A percentile compares a stretch with the other conserved stretches of the same genome.
Evolutionary conservation across 2,797 vertebrate species (phyloP).

Genomic region (Falco rusticolus): DNA sequence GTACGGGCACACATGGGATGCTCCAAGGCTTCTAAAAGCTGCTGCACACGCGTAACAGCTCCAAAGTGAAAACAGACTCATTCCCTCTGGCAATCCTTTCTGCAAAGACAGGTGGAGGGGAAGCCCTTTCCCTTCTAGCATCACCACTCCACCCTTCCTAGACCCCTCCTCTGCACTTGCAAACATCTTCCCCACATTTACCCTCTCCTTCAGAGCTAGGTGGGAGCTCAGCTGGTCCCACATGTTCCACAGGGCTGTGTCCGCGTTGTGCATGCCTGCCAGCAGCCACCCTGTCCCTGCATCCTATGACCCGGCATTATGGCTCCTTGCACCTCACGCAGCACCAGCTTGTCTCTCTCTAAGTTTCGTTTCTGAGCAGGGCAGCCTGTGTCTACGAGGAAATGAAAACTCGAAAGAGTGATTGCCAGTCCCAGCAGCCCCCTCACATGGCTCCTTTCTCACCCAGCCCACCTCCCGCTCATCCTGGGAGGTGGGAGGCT

Average conservation of each 20-base stretch:
- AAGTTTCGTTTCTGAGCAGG: slow-evolving; percentile 61
- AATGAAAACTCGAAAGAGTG: slow-evolving; percentile 58
- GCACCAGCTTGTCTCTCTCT: background rate
- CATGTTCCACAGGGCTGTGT: rapidly evolving
- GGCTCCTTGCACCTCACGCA: background rate
- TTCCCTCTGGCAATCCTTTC: background rate
- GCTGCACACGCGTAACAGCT: background rate
- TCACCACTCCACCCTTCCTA: background rate
- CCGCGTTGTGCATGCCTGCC: background rate
- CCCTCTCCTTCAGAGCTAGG: background rate
- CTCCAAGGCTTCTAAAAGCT: background rate
- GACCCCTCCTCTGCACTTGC: background rate
- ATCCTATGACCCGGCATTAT: rapidly evolving
- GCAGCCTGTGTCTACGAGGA: slow-evolving; percentile 27
- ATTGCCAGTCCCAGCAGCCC: background rate
- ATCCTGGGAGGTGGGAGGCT: background rate
- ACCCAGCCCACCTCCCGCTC: background rate
- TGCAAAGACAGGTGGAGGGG: background rate
- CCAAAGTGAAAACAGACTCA: background rate
- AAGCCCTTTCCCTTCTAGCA: background rate
- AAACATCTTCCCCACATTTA: background rate
- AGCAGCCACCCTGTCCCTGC: background rate
- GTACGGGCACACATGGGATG: background rate
- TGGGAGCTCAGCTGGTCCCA: background rate
- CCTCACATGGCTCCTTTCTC: background rate